A percentile compares a stretch with the other conserved stretches of the same genome.
These are phyloP conservation scores for Caenorhabditis uteleia DNA, from an alignment of 2,888 invertebrate genomes.

Conservation along the genomic window DNA sequence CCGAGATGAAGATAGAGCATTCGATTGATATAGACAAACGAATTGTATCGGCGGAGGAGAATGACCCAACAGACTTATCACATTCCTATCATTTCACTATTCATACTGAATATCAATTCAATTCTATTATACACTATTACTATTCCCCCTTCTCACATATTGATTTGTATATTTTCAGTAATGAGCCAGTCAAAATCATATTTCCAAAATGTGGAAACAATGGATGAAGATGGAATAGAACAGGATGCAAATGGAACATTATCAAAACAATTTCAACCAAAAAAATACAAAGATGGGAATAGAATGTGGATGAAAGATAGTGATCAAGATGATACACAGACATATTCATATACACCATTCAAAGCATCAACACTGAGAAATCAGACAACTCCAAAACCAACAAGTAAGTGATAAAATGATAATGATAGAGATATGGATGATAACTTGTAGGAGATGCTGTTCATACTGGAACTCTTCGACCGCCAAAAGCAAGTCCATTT, in stretches of 20 bases:
- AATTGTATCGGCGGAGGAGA: no score
- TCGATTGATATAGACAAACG: no score
- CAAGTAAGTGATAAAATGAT: constrained; percentile 10
- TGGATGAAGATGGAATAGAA: constrained; percentile 14
- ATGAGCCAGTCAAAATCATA: constrained; percentile 33
- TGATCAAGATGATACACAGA: constrained; percentile 5
- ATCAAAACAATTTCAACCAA: constrained; percentile 38
- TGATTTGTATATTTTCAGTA: constrained; percentile 27
- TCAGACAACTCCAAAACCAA: constrained; percentile 26
- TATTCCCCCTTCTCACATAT: background rate
- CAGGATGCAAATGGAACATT: constrained; percentile 26
- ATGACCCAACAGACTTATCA: no score
- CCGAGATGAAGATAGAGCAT: no score
- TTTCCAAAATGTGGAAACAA: constrained; percentile 38
- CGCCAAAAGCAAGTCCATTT: constrained; percentile 31
- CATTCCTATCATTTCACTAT: no score
- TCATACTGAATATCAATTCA: no score
- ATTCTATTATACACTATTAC: no score
- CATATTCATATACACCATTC: constrained; percentile 37
- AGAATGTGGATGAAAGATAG: constrained; percentile 32
- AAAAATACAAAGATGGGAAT: constrained; percentile 30
- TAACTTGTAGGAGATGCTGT: constrained; percentile 15
- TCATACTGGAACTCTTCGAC: constrained; percentile 35
- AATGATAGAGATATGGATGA: no score
- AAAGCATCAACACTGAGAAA: constrained; percentile 25